Evolutionary conservation across 2,113 vertebrate species (phyloP).

Genomic region (Rhinolophus ferrumequinum): DNA sequence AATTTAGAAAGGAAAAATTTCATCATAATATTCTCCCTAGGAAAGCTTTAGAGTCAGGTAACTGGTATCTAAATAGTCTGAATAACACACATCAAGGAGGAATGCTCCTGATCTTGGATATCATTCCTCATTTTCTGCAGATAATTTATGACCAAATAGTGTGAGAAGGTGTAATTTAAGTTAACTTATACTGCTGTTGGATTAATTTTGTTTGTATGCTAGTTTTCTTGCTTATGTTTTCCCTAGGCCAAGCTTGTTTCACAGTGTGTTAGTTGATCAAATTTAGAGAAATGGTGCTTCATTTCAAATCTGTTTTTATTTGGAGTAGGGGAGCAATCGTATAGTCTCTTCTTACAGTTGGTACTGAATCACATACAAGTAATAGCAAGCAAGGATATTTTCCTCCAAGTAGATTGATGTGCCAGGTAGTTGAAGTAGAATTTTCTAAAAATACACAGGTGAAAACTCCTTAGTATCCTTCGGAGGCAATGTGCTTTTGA

Average conservation of each 20-base stretch:
- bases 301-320: neutral
- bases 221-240: neutral
- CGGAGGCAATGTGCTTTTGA: neutral
- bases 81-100: neutral
- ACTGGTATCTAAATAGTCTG: neutral
- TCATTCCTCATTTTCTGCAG: slow-evolving; percentile 24
- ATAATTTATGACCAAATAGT: neutral
- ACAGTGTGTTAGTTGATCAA: slow-evolving; percentile 28
- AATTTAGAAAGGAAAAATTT: neutral
- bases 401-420: neutral
- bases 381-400: neutral
- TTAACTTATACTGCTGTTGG: neutral
- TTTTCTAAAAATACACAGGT: neutral
- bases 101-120: neutral
- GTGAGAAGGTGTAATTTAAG: neutral
- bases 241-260: neutral
- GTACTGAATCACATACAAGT: neutral
- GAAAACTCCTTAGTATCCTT: neutral
- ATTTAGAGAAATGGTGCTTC: neutral
- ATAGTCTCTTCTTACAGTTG: neutral
- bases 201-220: slow-evolving; percentile 3
- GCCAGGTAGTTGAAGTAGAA: neutral
- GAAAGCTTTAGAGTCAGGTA: neutral
- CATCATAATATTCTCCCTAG: neutral
- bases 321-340: neutral